Percentiles rank a stretch among this genome's conserved stretches.
Conservation (phyloP, 1,140 invertebrate species). For the Drosophila malerkotliana region DNA sequence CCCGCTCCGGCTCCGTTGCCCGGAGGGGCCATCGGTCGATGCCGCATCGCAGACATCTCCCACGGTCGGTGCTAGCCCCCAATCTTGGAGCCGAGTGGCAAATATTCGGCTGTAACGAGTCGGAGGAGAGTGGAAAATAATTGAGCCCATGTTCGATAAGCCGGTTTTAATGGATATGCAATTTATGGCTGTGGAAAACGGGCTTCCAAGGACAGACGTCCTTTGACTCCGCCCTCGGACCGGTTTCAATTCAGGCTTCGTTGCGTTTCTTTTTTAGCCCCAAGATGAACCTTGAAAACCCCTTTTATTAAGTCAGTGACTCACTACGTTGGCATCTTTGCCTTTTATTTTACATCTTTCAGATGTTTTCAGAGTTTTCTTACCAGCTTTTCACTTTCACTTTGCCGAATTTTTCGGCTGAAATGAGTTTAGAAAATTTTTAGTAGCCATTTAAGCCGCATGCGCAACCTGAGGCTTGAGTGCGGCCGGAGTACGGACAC, state of each 20-base stretch:
- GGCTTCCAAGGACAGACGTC: constrained; percentile 62
- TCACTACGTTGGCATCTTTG: constrained; percentile 18
- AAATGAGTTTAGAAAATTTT: constrained; percentile 23
- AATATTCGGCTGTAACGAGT: constrained; percentile 55
- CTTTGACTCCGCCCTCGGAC: constrained; percentile 52
- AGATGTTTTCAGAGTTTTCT: constrained; percentile 12
- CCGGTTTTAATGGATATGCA: constrained; percentile 45
- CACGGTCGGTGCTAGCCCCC: constrained; percentile 58
- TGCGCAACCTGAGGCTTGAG: constrained; percentile 14
- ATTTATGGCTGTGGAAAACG: constrained; percentile 45
- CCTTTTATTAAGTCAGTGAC: constrained; percentile 16
- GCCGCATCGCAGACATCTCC: constrained; percentile 84
- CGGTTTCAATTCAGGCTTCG: constrained; percentile 19
- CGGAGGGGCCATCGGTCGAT: constrained; percentile 85
- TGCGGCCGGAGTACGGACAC: constrained; percentile 24
- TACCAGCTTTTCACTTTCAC: constrained; percentile 59
- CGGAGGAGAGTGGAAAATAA: constrained; percentile 49
- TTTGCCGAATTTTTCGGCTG: constrained; percentile 11
- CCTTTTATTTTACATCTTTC: constrained; percentile 10
- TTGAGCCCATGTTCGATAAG: constrained; percentile 50
- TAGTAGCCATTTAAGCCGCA: constrained; percentile 20
- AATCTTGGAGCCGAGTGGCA: constrained; percentile 39
- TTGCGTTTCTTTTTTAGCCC: not conserved
- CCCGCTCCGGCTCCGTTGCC: constrained; percentile 29
- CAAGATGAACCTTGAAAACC: constrained; percentile 16